phyloP scores from a whole-genome alignment of 2,113 vertebrate species.

The Odobenus rosmarus region DNA sequence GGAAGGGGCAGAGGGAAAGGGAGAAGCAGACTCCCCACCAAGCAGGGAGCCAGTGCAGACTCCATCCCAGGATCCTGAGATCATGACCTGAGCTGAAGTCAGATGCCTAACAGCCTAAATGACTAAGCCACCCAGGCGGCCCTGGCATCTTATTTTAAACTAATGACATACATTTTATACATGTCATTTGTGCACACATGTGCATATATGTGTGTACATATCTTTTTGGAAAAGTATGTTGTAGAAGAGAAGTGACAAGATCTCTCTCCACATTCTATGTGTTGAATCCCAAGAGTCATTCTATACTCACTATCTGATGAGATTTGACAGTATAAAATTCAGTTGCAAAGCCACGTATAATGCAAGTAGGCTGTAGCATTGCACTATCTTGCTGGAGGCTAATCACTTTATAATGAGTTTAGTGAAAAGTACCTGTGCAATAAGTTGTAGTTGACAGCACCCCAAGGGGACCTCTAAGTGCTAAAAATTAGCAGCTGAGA shows the following conservation, averaged over 20 bases:
- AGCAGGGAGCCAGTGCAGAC: neutral
- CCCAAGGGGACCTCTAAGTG: constrained; percentile 83
- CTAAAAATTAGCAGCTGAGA: constrained; percentile 84
- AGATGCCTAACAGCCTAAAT: neutral
- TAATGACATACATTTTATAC: neutral
- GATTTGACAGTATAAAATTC: constrained; percentile 76
- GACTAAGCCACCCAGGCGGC: neutral
- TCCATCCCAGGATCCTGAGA: neutral
- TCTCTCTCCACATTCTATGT: neutral
- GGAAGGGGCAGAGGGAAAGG: neutral
- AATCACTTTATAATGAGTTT: constrained; percentile 87
- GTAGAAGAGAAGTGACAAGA: constrained; percentile 56
- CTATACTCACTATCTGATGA: constrained; percentile 63
- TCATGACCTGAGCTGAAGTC: neutral
- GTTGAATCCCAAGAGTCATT: constrained; percentile 58
- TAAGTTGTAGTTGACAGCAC: constrained; percentile 86
- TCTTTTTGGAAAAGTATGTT: neutral
- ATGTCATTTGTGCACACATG: neutral
- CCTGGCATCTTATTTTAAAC: constrained; percentile 21
- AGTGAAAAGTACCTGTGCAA: constrained; percentile 85
- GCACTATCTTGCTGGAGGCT: constrained; percentile 82
- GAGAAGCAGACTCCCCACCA: neutral
- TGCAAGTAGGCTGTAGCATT: constrained; percentile 63
- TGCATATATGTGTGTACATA: neutral
- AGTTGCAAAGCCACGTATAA: constrained; percentile 72